phyloP scores from a whole-genome alignment of 2,113 vertebrate species.

The Ophthalmolycus amberensis region DNA sequence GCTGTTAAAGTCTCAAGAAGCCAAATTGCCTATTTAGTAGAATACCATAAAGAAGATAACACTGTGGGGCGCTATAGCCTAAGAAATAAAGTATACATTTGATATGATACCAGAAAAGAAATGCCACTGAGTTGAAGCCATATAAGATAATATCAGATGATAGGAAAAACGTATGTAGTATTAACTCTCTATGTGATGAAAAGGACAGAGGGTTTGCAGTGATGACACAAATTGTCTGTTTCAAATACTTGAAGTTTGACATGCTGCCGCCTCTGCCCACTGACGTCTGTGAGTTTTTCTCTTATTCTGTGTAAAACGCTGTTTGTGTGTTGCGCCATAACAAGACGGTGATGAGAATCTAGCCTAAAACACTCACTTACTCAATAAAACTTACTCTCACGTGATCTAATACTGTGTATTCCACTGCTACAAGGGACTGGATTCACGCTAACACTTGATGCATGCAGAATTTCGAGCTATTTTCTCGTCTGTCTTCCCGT shows the following conservation, averaged over 20 bases:
- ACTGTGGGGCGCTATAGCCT: slow-evolving; percentile 39
- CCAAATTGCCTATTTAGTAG: slow-evolving; percentile 40
- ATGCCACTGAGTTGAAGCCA: slow-evolving; percentile 68
- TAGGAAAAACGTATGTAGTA: slow-evolving; percentile 40
- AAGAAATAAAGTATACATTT: slow-evolving; percentile 22
- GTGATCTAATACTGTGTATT: slow-evolving; percentile 64
- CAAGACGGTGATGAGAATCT: slow-evolving; percentile 61
- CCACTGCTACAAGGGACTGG: slow-evolving; percentile 56
- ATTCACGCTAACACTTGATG: slow-evolving; percentile 39
- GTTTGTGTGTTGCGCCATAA: slow-evolving; percentile 68
- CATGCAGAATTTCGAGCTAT: neutral
- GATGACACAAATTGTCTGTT: slow-evolving; percentile 74
- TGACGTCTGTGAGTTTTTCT: slow-evolving; percentile 36
- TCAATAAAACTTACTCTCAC: slow-evolving; percentile 72
- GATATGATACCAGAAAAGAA: slow-evolving; percentile 26
- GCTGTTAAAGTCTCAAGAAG: slow-evolving; percentile 50
- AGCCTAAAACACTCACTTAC: slow-evolving; percentile 53
- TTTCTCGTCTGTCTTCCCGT: neutral
- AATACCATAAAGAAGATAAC: slow-evolving; percentile 24
- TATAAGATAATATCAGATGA: slow-evolving; percentile 51
- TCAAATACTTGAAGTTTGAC: slow-evolving; percentile 85
- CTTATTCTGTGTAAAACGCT: slow-evolving; percentile 63
- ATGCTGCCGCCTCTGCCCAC: slow-evolving; percentile 69
- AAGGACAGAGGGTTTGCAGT: slow-evolving; percentile 69
- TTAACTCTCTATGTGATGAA: slow-evolving; percentile 48